Evolutionary conservation across 2,797 vertebrate species (phyloP), one percentile per base, ranked within the genome.

Genomic region (Lithobates pipiens): DNA sequence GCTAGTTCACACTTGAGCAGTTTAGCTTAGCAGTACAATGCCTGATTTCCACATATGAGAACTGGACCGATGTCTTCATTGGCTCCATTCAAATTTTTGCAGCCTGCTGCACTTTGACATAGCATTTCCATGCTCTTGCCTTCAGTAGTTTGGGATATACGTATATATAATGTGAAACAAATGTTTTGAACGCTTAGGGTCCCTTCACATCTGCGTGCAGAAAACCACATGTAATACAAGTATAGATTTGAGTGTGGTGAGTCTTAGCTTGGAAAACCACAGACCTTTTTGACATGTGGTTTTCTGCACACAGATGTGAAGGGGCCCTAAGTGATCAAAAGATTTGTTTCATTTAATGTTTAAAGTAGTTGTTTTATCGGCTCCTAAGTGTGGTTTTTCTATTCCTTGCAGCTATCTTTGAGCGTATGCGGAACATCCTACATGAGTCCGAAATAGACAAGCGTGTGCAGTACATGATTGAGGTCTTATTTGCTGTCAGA

Each of bases 401-500:
- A 68, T 88, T 36, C 88, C 81, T 80, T 88, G 11, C 91, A 99
- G 98, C 98, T 88, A 99, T 99, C 90, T 99, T 99, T 89, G 98
- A 99, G 91, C 96, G 98, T 21, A 96, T 99, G 89, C 95, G 97
- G 76, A 99, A 99, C 87, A 95, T 99, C 89, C 96, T 99, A 10
- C 98, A 99, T 0, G 98, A 99, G 89, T 99, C 98, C 0, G 93
- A 98, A 91, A 97, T 99, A 1, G 98, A 99, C 89, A 99, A 99
- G 91, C 96, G 98, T 36, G 97, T 99, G 86, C 98, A 99, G 90
- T 99, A 99, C 92, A 99, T 99, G 98, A 99, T 99, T 50, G 98
- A 99, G 92, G 98, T 99, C 80, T 98, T 99, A 98, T 99, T 99
- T 88, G 98, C 98, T 75, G 98, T 99, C 82, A 93, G 98, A 76